Percentiles rank a stretch among this genome's conserved stretches.
Evolutionary conservation across 2,113 vertebrate species (phyloP).

Genomic region (Grus americana): DNA sequence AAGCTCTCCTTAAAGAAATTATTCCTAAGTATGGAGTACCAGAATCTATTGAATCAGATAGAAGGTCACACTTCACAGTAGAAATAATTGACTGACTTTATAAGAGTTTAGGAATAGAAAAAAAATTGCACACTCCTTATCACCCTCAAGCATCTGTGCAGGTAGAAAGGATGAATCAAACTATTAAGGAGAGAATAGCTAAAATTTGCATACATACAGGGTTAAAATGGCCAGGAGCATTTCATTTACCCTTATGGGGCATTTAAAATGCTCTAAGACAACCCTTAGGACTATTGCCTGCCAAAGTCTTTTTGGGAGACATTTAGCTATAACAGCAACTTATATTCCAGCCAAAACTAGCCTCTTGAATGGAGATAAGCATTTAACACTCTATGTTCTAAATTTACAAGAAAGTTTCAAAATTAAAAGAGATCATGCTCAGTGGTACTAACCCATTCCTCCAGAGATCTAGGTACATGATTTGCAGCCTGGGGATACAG

Average conservation of each 20-base stretch:
- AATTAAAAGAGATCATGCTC: not conserved
- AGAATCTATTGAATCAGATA: not conserved
- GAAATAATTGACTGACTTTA: not conserved
- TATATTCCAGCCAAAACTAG: not conserved
- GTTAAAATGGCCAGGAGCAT: not conserved
- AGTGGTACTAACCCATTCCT: not conserved
- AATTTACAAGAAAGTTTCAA: not conserved
- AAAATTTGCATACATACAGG: not conserved
- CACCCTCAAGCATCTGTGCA: not conserved
- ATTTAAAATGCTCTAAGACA: not conserved
- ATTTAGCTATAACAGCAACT: not conserved
- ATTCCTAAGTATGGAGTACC: not conserved
- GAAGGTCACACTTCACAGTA: not conserved
- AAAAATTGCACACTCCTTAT: not conserved
- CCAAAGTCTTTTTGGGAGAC: not conserved
- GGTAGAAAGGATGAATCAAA: not conserved
- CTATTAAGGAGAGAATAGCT: not conserved
- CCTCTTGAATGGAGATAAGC: not conserved
- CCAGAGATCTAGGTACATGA: not conserved
- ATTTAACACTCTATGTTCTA: not conserved
- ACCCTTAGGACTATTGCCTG: not conserved
- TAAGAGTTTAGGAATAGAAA: not conserved
- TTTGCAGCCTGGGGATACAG: not conserved
- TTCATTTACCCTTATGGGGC: not conserved
- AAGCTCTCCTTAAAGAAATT: not conserved